Percentiles rank a stretch among this genome's conserved stretches.
Evolutionary conservation across 2,888 invertebrate species (phyloP).

Genomic region (Xestia sexstrigata): DNA sequence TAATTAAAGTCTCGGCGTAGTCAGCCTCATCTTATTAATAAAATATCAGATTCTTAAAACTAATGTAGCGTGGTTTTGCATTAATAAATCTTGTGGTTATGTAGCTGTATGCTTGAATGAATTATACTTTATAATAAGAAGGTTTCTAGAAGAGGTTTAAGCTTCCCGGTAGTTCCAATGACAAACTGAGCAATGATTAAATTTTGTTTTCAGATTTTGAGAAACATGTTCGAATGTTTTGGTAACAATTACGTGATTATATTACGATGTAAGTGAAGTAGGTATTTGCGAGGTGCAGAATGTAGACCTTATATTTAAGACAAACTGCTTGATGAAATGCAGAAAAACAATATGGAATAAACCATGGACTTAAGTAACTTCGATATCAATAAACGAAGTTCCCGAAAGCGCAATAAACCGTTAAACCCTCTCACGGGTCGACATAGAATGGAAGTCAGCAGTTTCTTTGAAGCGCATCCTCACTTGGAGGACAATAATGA

Average conservation of each 20-base stretch:
- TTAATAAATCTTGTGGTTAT: slow-evolving; percentile 56
- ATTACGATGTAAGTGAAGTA: neutral
- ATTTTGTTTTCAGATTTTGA: neutral
- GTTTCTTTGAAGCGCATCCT: slow-evolving; percentile 88
- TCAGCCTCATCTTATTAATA: slow-evolving; percentile 66
- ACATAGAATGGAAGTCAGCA: slow-evolving; percentile 83
- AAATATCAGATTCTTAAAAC: slow-evolving; percentile 66
- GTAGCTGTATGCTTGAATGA: slow-evolving; percentile 36
- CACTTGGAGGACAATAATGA: slow-evolving; percentile 87
- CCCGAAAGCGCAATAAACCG: slow-evolving; percentile 84
- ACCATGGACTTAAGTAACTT: slow-evolving; percentile 63
- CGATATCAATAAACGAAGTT: slow-evolving; percentile 79
- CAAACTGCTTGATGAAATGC: slow-evolving; percentile 13
- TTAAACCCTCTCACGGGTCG: slow-evolving; percentile 77
- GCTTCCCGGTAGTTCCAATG: slow-evolving; percentile 17
- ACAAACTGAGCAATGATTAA: slow-evolving; percentile 23
- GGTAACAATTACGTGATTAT: neutral
- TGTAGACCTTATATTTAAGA: neutral
- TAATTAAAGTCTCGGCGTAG: slow-evolving; percentile 74
- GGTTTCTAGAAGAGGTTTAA: slow-evolving; percentile 32
- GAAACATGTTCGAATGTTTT: neutral
- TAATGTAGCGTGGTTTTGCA: slow-evolving; percentile 60
- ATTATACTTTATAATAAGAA: slow-evolving; percentile 53
- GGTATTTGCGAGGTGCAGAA: neutral
- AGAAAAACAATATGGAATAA: slow-evolving; percentile 43